A percentile compares a stretch with the other conserved stretches of the same genome.
phyloP scores from a whole-genome alignment of 2,888 invertebrate species.

The Trachelus stipa region DNA sequence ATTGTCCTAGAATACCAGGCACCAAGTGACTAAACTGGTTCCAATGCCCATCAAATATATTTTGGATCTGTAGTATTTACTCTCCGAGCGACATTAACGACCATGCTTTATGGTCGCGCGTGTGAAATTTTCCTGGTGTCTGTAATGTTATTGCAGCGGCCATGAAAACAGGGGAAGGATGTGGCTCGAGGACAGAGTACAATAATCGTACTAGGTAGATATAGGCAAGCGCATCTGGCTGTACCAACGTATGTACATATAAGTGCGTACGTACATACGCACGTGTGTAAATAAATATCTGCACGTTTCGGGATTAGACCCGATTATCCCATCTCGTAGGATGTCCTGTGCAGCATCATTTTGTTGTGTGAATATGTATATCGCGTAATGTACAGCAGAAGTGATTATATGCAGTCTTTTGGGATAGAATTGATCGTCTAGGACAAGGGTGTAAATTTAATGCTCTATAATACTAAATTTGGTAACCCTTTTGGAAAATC shows the following conservation, averaged over 20 bases:
- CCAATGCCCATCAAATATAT: not conserved
- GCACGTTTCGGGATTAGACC: not conserved
- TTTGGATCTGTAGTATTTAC: not conserved
- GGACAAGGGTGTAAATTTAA: not conserved
- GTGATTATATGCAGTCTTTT: not conserved
- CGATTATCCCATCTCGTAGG: not conserved
- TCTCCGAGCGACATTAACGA: not conserved
- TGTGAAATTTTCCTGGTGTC: conserved; percentile 1
- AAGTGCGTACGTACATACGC: not conserved
- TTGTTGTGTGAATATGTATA: not conserved
- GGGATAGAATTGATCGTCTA: not conserved
- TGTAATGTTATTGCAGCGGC: conserved; percentile 22
- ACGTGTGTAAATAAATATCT: conserved; percentile 6
- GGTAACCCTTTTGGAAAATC: not conserved
- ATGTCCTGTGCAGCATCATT: not conserved
- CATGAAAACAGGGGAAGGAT: not conserved
- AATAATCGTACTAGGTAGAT: conserved; percentile 8
- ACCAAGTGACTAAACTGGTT: not conserved
- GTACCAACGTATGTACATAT: not conserved
- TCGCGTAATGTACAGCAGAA: not conserved
- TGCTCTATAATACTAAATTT: not conserved
- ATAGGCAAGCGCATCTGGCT: conserved; percentile 2
- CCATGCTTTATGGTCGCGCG: not conserved
- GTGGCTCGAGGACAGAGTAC: not conserved
- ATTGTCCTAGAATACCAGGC: not conserved